Evolutionary conservation across 2,113 vertebrate species (phyloP), one percentile per base, ranked within the genome.

Genomic region (Laticauda colubrina): DNA sequence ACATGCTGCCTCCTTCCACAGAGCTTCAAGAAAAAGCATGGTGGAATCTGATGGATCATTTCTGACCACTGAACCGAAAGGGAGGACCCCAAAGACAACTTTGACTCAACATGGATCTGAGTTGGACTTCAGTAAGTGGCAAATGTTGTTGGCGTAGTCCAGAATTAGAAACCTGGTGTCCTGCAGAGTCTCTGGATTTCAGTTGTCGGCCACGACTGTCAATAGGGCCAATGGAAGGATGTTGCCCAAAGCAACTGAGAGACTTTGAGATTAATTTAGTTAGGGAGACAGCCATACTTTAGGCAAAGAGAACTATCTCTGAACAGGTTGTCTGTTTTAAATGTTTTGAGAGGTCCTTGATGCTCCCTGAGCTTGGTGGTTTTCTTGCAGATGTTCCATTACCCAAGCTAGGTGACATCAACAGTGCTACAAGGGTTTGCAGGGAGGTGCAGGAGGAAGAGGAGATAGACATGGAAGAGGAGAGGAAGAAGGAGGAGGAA

Each of bases 101-200:
- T 89, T 96, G 75, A 96, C 97, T 0, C 97, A 93, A 94, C 94
- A 90, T 11, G 91, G 93, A 34, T 48, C 94, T 0, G 96, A 93
- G 39, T 85, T 91, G 87, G 90, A 97, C 14, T 61, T 91, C 90
- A 93, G 98, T 98, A 93, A 97, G 98, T 96, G 43, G 87, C 39
- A 54, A 39, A 81, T 21, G 75, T 55, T 26, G 21, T 89, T 26
- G 29, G 26, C 0, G 0, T 8, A 8, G 23, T 48, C 43, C 26
- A 18, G 39, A 45, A 81, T 81, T 21, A 43, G 75, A 39, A 81
- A 81, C 7, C 1, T 21, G 75, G 34, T 21, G 34, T 9, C 75
- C 4, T 20, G 34, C 14, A 34, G 4, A 18, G n/a, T 34, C 29
- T n/a, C 29, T 18, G 64, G 29, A 18, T 69, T 69, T n/a, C 29